Percentiles rank a stretch among this genome's conserved stretches.
phyloP scores from a whole-genome alignment of 1,140 invertebrate genomes.

The Meloidogyne floridensis region DNA sequence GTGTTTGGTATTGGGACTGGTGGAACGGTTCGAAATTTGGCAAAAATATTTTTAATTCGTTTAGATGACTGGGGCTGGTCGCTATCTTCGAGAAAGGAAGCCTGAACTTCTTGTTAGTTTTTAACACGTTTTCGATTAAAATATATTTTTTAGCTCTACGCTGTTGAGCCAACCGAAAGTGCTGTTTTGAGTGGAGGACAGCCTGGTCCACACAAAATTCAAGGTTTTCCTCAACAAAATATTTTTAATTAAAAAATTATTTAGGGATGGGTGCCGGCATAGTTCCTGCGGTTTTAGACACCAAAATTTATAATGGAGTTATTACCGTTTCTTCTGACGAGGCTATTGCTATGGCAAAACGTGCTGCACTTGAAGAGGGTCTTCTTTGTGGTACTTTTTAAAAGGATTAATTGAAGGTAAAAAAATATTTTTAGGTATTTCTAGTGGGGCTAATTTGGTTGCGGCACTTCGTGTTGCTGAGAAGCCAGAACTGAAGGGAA shows the following conservation, averaged over 20 bases:
- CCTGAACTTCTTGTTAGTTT: slow-evolving; percentile 49
- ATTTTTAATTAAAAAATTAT: slow-evolving; percentile 22
- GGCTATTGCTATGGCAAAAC: slow-evolving; percentile 62
- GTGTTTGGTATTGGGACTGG: slow-evolving; percentile 64
- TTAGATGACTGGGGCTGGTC: slow-evolving; percentile 61
- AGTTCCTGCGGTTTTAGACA: slow-evolving; percentile 54
- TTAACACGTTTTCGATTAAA: not conserved
- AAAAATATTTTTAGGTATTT: slow-evolving; percentile 53
- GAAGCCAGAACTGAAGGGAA: slow-evolving; percentile 53
- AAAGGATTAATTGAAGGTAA: slow-evolving; percentile 2
- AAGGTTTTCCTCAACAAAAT: slow-evolving; percentile 37
- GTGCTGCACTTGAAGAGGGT: slow-evolving; percentile 62
- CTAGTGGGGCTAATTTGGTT: slow-evolving; percentile 59
- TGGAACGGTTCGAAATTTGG: slow-evolving; percentile 40
- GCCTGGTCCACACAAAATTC: slow-evolving; percentile 61
- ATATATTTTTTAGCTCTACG: slow-evolving; percentile 48
- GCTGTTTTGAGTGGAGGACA: slow-evolving; percentile 53
- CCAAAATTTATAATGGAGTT: slow-evolving; percentile 56
- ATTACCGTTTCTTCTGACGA: slow-evolving; percentile 53
- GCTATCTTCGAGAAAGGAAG: slow-evolving; percentile 54
- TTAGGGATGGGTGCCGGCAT: slow-evolving; percentile 59
- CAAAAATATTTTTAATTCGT: not conserved
- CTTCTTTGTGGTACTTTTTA: slow-evolving; percentile 56
- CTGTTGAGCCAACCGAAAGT: slow-evolving; percentile 59
- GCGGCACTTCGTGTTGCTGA: slow-evolving; percentile 49